Percentiles rank a stretch among this genome's conserved stretches.
These are phyloP conservation scores for Varanus salvator DNA, from an alignment of 2,113 vertebrate genomes.

Conservation along the genomic window DNA sequence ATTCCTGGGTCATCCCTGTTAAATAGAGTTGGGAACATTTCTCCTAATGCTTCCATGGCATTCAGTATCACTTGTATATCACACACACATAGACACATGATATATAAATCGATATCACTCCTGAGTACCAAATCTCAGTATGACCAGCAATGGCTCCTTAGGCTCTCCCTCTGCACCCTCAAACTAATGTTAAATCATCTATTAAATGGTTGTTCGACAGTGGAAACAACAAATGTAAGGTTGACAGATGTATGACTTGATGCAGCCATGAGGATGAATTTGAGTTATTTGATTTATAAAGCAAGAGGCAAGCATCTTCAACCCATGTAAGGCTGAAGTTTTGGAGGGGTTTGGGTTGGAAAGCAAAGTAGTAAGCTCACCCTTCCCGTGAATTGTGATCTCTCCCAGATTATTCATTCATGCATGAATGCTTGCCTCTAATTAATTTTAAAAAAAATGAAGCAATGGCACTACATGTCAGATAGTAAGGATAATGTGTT, in stretches of 20 bases:
- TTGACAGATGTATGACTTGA: neutral
- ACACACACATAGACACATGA: no score
- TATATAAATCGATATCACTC: no score
- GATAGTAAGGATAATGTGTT: neutral
- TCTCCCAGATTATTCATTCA: neutral
- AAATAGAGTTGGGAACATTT: constrained; percentile 14
- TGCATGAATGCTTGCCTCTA: neutral
- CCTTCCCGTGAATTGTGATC: no score
- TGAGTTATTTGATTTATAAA: neutral
- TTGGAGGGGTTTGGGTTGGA: no score
- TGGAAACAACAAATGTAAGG: neutral
- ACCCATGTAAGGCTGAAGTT: no score
- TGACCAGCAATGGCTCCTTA: neutral
- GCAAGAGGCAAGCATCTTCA: no score
- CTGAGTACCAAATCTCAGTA: neutral
- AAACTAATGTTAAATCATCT: neutral
- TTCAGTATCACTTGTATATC: neutral
- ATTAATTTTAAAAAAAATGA: neutral
- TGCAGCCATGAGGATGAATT: neutral
- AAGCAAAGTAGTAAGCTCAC: no score
- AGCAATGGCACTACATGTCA: neutral
- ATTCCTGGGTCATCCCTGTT: constrained; percentile 15
- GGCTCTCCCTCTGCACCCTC: neutral
- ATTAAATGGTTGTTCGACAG: neutral
- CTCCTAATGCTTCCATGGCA: neutral